A percentile compares a stretch with the other conserved stretches of the same genome.
Conservation (phyloP, 2,888 invertebrate genomes). For the Ellobium chinense region DNA sequence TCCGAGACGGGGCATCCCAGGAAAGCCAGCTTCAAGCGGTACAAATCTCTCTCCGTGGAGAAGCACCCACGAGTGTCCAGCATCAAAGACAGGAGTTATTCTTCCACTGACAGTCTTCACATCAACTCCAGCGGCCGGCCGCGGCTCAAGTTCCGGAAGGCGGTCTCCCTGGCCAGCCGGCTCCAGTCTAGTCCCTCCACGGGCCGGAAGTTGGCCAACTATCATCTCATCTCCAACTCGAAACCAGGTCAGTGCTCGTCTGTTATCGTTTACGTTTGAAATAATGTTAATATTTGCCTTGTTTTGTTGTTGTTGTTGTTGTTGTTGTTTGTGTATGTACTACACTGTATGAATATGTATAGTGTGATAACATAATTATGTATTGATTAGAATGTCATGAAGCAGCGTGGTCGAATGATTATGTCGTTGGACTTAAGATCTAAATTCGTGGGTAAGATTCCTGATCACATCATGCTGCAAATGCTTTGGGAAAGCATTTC, state of each 20-base stretch:
- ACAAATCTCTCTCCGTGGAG: conserved; percentile 70
- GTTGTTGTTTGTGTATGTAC: too few species aligned
- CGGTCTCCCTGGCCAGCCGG: conserved; percentile 72
- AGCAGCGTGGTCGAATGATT: too few species aligned
- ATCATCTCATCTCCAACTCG: conserved; percentile 74
- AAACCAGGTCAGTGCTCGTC: conserved; percentile 77
- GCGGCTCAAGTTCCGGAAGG: conserved; percentile 73
- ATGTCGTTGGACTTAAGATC: too few species aligned
- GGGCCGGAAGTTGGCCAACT: conserved; percentile 75
- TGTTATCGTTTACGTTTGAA: too few species aligned
- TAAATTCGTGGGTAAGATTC: too few species aligned
- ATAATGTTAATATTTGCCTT: too few species aligned
- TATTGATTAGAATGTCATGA: too few species aligned
- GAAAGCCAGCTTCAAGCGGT: conserved; percentile 66
- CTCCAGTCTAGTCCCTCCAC: conserved; percentile 76
- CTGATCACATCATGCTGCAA: too few species aligned
- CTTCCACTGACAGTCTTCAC: conserved; percentile 75
- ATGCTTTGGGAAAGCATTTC: too few species aligned
- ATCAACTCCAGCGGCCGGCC: conserved; percentile 63
- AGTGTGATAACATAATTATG: too few species aligned
- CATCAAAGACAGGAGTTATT: conserved; percentile 71
- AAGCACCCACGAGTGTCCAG: conserved; percentile 70
- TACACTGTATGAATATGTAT: too few species aligned
- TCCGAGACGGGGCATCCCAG: conserved; percentile 30
- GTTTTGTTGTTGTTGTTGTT: too few species aligned